Evolutionary conservation across 2,888 invertebrate species (phyloP).

Genomic region (Globia sparganii): DNA sequence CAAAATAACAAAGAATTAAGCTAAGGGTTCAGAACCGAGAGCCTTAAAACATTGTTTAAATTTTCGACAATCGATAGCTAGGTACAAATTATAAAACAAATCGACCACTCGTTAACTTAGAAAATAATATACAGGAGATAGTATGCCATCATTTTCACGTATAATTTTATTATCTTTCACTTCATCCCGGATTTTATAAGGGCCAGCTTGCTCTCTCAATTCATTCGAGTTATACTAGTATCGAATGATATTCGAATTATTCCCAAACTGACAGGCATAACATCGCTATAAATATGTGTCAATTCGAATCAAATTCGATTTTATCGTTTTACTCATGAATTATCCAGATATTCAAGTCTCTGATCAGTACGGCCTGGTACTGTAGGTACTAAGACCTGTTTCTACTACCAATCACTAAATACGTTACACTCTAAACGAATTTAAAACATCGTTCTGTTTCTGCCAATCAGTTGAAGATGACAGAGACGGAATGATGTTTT

Average conservation of each 20-base stretch:
- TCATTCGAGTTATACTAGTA: neutral
- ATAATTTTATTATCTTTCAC: neutral
- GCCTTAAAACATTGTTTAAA: constrained; percentile 76
- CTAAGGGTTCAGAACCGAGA: constrained; percentile 87
- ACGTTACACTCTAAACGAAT: neutral
- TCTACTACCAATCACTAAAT: neutral
- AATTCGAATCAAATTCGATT: neutral
- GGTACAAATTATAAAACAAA: constrained; percentile 70
- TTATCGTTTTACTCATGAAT: neutral
- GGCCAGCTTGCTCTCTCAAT: neutral
- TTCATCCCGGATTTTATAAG: neutral
- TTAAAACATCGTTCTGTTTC: neutral
- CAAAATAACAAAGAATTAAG: constrained; percentile 88
- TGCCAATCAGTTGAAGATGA: neutral
- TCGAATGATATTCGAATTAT: neutral
- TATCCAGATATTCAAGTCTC: neutral
- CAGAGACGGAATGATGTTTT: neutral
- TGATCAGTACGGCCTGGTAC: neutral
- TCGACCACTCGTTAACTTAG: constrained; percentile 49
- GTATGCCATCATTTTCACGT: neutral
- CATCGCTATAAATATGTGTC: neutral
- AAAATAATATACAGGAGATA: constrained; percentile 41
- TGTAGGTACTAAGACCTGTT: neutral
- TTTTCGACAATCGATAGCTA: constrained; percentile 74
- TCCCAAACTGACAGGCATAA: neutral